Base-by-base conservation (phyloP, 2,113 vertebrate genomes). In the Thymallus thymallus region DNA sequence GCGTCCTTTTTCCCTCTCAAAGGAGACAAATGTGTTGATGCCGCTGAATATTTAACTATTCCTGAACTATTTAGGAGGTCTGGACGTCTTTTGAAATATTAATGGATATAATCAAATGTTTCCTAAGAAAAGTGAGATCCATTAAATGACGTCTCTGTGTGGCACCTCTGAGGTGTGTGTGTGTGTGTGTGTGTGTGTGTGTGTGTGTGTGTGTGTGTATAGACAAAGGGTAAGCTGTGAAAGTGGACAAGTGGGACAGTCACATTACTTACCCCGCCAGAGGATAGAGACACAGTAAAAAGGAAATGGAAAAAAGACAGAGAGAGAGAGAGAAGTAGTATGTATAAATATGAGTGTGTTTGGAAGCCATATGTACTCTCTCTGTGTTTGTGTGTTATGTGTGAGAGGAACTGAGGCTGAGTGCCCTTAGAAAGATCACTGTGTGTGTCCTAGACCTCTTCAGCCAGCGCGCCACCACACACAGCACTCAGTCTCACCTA, bases 31-130 rank as follows among this genome's bases (percentile, higher is more conserved):
- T 64, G 71, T 82, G 86, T 75, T 83, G 71, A 82, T 62, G 77
- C 46, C 71, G 66, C 68, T 79, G 61, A 82, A 82, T 85, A 78
- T 83, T 82, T 85, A 86, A 68, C 82, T 80, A 61, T 78, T 84
- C 75, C 72, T 81, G 73, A 78, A 83, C 79, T 86, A 84, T 86
- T 86, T 81, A 78, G 84, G 78, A 80, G 67, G 35, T 41, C 35
- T 41, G 48, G 6, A 69, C 56, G 22, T 67, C 71, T 55, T 81
- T 78, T 88, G 74, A 87, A 90, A 86, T 80, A 85, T 86, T 86
- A 72, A 90, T 80, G 24, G 12, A 72, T 75, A 80, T 82, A 83
- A 89, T 89, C 79, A 89, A 87, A 90, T 80, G 80, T 84, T 85
- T 80, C 78, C 48, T 48, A 69, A 81, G 58, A 87, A 85, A 82